phyloP scores from a whole-genome alignment of 2,113 vertebrate genomes.

The Mesitornis unicolor region DNA sequence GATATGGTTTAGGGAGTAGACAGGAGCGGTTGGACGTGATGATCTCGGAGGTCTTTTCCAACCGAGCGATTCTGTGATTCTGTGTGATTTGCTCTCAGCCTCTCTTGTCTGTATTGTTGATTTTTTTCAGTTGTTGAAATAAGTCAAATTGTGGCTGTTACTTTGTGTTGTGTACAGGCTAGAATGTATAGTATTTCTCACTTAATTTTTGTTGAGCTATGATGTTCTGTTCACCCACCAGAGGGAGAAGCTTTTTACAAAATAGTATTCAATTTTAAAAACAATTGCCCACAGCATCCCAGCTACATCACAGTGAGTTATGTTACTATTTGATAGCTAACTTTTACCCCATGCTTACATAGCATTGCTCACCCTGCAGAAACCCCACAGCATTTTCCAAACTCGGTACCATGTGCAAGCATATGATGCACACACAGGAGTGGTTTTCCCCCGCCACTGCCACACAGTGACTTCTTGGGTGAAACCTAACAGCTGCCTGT shows the following conservation, averaged over 20 bases:
- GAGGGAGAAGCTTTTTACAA: neutral
- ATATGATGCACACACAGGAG: rapidly evolving
- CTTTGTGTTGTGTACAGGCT: neutral
- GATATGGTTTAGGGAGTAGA: too few species aligned
- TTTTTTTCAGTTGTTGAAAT: neutral
- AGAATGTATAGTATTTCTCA: neutral
- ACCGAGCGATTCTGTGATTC: too few species aligned
- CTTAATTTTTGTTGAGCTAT: neutral
- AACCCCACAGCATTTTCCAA: neutral
- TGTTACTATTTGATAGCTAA: neutral
- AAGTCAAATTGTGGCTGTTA: neutral
- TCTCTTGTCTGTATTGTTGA: neutral
- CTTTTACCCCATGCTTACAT: rapidly evolving
- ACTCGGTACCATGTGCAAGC: neutral
- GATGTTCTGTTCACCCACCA: neutral
- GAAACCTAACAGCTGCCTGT: neutral
- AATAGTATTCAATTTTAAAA: neutral
- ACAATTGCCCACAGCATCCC: neutral
- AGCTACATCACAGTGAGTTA: neutral
- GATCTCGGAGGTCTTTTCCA: too few species aligned
- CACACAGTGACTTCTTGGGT: neutral
- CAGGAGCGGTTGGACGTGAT: too few species aligned
- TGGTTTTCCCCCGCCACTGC: neutral
- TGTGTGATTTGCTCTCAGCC: neutral
- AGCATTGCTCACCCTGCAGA: neutral